Evolutionary conservation across 1,140 invertebrate species (phyloP), one percentile per base, ranked within the genome.

Genomic region (Gryllus bimaculatus): DNA sequence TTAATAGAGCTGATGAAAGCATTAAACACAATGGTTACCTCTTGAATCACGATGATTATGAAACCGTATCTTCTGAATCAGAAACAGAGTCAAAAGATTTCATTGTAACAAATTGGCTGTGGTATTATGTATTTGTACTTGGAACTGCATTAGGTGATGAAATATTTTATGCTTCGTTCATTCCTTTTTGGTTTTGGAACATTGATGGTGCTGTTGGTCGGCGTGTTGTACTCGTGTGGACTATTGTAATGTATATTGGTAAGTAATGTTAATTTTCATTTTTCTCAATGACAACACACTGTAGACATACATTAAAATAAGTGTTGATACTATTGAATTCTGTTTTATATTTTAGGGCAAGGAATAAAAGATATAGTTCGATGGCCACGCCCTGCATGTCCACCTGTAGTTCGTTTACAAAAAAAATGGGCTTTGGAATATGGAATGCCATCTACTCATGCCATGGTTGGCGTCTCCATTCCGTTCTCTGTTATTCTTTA

Each of bases 391-490:
- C 96, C 96, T 0, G 87, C 91, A 0, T 90, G 89, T 81, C 94
- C 94, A 76, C 95, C 95, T 4, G 95, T 94, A 8, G 88, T 93
- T 77, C 89, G 92, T 82, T 85, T 97, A 18, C 95, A 97, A 85
- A 90, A 90, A 39, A 96, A 94, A 88, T 96, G 93, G 93, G 90
- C 92, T 0, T 85, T 94, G 80, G 95, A 97, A 85, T 97, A 96
- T 88, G 95, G 95, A 47, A 96, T 98, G 94, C 95, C 95, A 13
- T 97, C 95, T 7, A 97, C 95, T 4, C 96, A 98, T 88, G 95
- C 96, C 7, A 96, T 97, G 93, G 92, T 96, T 74, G 94, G 91
- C 7, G 89, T 95, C 21, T 92, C 93, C 0, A 93, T 98, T 83
- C 95, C 95, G 75, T 94, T 95, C 84, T 93, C 94, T 18, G 88